Conservation (phyloP, 2,888 invertebrate species). For the Macrosoma leucophasiata region DNA sequence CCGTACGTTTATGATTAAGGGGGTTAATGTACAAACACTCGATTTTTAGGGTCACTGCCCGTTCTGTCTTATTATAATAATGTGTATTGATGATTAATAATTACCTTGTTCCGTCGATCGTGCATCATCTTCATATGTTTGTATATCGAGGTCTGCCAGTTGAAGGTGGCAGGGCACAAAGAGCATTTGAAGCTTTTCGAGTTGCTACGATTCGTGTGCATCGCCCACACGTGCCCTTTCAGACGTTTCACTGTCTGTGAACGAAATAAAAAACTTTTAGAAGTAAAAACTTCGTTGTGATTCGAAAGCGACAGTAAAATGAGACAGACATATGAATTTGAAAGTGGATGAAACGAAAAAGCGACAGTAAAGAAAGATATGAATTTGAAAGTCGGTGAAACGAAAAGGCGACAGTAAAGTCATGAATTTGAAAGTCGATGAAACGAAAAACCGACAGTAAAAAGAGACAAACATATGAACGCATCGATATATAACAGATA, state of each 20-base stretch:
- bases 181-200: conserved; percentile 53
- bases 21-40: background rate
- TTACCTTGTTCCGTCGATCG: conserved; percentile 45
- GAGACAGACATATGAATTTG: too few relatives aligned
- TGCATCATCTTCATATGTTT: conserved; percentile 69
- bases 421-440: too few relatives aligned
- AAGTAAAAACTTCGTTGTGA: too few relatives aligned
- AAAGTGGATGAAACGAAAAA: too few relatives aligned
- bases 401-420: too few relatives aligned
- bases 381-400: too few relatives aligned
- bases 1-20: background rate
- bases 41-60: background rate
- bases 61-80: background rate
- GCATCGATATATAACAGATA: too few relatives aligned
- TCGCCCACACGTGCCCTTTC: conserved; percentile 67
- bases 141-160: conserved; percentile 66
- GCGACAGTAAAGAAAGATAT: too few relatives aligned
- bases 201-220: conserved; percentile 57
- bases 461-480: too few relatives aligned
- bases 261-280: too few relatives aligned
- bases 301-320: too few relatives aligned
- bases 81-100: background rate
- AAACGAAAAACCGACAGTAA: too few relatives aligned
- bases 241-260: conserved; percentile 56
- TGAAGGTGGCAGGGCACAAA: conserved; percentile 60